Base-by-base conservation (phyloP, 2,797 vertebrate genomes). In the Aulostomus chinensis region DNA sequence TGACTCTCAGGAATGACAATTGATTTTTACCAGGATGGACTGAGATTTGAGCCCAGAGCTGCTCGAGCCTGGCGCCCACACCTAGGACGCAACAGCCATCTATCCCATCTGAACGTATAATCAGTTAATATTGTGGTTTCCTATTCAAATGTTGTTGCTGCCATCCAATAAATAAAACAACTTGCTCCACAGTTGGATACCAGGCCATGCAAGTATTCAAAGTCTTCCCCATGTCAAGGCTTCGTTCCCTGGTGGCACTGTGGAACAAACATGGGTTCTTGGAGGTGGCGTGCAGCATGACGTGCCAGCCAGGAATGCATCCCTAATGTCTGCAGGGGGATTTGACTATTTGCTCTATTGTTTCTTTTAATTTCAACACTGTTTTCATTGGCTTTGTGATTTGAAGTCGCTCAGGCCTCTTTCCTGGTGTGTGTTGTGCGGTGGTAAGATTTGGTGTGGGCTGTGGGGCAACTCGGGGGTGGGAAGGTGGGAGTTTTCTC, bases 401-500 rank as follows among this genome's bases (percentile, higher is more conserved):
- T 60, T 60, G 45, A 68, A 78, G 65, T 49, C 45, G 15, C 46
- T 59, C 67, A 36, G 61, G 62, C 66, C 41, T 60, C 73, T 30
- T 42, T 81, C 76, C 69, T 79, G 76, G 81, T 78, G 66, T 48
- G 34, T 70, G 53, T 48, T 76, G 61, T 76, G 65, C 76, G 61
- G 40, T 75, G 64, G 67, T 81, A 61, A 77, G 73, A 65, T 65
- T 76, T 69, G 80, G 77, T 81, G 62, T 75, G 72, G 56, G 56
- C 73, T 58, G 56, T 32, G 40, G 33, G 53, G 55, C 33, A 37
- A 37, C 58, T 18, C 2, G 39, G 20, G 13, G 15, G 49, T 50
- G 58, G 59, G 40, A 15, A 46, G 63, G 60, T 36, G 43, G n/a
- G 0, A 8, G 11, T 4, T 13, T 12, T 34, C 30, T 15, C 26